Evolutionary conservation across 2,113 vertebrate genomes (phyloP), one percentile per base, ranked within the genome.

Genomic region (Tetraodon nigroviridis): DNA sequence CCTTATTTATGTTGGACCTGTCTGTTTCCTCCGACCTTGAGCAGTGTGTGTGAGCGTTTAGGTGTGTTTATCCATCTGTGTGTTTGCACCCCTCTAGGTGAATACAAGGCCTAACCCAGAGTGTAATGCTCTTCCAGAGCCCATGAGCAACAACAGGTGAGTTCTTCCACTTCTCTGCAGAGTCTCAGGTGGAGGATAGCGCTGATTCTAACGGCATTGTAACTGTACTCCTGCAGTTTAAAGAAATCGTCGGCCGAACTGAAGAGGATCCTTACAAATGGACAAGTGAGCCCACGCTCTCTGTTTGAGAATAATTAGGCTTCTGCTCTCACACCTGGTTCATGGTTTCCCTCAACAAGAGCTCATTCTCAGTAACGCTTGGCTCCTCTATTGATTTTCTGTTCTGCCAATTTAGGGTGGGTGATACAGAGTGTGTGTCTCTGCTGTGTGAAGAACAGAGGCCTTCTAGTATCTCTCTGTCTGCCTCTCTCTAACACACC

Each of bases 191-290:
- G 6, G 17, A 7, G 2, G 7, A 48, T 51, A 24, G 37, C 27
- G 57, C 48, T 18, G 29, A 58, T 20, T 21, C 14, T 51, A 37
- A 19, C 4, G 4, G 44, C 17, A 54, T 14, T 50, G 11, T 37
- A 2, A 6, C 16, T 68, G 2, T 55, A 44, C 46, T 62, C 58
- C 75, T 80, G 3, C 78, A 99, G 97, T 79, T 89, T 99, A 58
- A 98, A 97, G 75, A 97, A 97, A 58, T 98, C 97, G 13, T 99
- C 97, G 13, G 96, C 97, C 8, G 97, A 99, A 81, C 88, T 99
- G 47, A 98, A 94, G 87, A 98, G 94, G 74, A 98, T 98, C 65
- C 73, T 98, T 82, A 94, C 94, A 27, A 98, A 95, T 56, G 96
- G 95, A 62, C 95, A 98, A 92, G 96, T 98, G 87, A 70, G 71